Conservation (phyloP, 2,888 invertebrate genomes). For the Salticus scenicus region DNA sequence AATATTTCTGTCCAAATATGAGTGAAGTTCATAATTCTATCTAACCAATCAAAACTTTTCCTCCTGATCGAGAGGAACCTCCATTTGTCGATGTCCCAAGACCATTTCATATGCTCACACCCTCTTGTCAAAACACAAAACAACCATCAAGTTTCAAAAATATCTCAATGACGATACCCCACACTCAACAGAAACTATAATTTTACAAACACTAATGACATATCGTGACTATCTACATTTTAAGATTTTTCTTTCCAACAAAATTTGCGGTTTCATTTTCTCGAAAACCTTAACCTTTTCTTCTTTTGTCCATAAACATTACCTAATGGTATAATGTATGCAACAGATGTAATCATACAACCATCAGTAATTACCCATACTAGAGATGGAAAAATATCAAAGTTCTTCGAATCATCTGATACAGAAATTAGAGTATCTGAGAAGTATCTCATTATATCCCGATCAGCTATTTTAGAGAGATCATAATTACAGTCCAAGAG, state of each 20-base stretch:
- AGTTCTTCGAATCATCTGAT: background rate
- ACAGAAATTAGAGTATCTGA: constrained; percentile 7
- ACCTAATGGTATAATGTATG: constrained; percentile 48
- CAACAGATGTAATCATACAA: constrained; percentile 65
- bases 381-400: constrained; percentile 2
- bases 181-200: constrained; percentile 37
- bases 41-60: background rate
- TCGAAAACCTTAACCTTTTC: constrained; percentile 37
- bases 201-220: constrained; percentile 51
- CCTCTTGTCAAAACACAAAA: constrained; percentile 44
- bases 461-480: background rate
- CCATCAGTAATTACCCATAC: constrained; percentile 44
- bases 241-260: constrained; percentile 34
- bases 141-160: constrained; percentile 17
- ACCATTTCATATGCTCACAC: background rate
- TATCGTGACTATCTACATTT: constrained; percentile 58
- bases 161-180: constrained; percentile 30
- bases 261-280: constrained; percentile 61
- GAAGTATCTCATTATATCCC: constrained; percentile 12
- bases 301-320: constrained; percentile 30
- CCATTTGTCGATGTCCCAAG: constrained; percentile 54
- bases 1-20: background rate
- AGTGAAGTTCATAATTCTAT: background rate
- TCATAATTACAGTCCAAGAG: constrained; percentile 7
- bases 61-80: background rate